phyloP scores from a whole-genome alignment of 2,113 vertebrate species.

The Aegypius monachus region DNA sequence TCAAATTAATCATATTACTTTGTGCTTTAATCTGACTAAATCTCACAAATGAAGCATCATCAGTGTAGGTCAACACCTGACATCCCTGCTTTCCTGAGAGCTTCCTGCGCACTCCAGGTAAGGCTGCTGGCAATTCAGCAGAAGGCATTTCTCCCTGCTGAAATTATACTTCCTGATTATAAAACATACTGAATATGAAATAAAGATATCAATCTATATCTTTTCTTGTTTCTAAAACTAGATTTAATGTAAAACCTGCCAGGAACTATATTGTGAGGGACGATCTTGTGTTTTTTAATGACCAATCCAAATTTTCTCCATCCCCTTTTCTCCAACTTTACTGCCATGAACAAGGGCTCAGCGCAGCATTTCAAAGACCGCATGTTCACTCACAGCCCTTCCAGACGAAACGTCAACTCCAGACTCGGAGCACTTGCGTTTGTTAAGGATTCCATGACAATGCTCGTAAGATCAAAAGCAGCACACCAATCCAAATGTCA shows the following conservation, averaged over 20 bases:
- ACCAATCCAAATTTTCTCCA: not conserved
- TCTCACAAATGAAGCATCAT: not conserved
- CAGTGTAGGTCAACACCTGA: not conserved
- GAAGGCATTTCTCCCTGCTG: not conserved
- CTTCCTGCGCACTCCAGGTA: not conserved
- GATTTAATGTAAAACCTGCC: not conserved
- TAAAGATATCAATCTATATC: not conserved
- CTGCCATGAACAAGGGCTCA: not conserved
- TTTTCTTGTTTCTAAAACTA: not conserved
- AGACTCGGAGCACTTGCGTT: not conserved
- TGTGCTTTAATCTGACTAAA: not conserved
- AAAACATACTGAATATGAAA: not conserved
- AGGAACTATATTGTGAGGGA: not conserved
- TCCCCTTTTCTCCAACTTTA: not conserved
- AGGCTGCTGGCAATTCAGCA: not conserved
- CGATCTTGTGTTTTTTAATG: not conserved
- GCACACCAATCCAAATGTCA: not conserved
- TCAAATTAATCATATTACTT: constrained; percentile 1
- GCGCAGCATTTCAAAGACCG: not conserved
- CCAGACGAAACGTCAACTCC: not conserved
- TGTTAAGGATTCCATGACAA: not conserved
- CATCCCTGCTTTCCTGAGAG: not conserved
- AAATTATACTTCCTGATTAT: not conserved
- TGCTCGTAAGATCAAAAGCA: not conserved
- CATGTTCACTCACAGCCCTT: not conserved